Evolutionary conservation across 2,888 invertebrate genomes (phyloP), one percentile per base, ranked within the genome.

Genomic region (Papilio elwesi): DNA sequence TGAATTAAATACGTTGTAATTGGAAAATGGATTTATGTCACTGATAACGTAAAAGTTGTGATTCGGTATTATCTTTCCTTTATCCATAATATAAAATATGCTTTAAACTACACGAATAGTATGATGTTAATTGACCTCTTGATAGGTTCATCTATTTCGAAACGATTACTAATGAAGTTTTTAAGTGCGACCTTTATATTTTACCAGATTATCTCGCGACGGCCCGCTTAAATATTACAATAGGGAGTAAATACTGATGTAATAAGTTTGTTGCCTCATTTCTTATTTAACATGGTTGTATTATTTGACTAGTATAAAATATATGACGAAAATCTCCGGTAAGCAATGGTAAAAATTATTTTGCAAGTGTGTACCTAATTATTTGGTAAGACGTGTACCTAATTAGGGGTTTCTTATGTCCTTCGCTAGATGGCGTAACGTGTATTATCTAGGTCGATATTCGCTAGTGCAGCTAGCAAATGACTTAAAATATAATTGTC

Each of bases 141-240:
- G 59, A 15, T 62, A 62, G 59, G 59, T 43, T 62, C 59, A 62
- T 15, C 43, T 9, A 62, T 62, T 62, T 62, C 59, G 43, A 12
- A 62, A 62, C 43, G 43, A 43, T 62, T 62, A 43, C 59, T 62
- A 62, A 62, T 62, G 43, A 62, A 62, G 59, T 62, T 62, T 62
- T 62, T 62, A 62, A 62, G n/a, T 62, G 43, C 43, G 59, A 62
- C 49, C 65, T 65, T 65, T 65, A 49, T 49, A 9, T 13, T 49
- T 3, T 65, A 65, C 65, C 13, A 51, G 26, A 65, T 64, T 49
- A 48, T 65, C 65, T 65, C 51, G 13, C 67, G 47, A 53, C 63
- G 53, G 52, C 53, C 1, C 53, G 53, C 53, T 64, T 64, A 70
- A 70, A 62, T 63, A 70, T 63, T 70, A 53, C 65, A 65, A 70